These are phyloP conservation scores for Noctua pronuba DNA, from an alignment of 2,888 invertebrate species.

Conservation along the genomic window DNA sequence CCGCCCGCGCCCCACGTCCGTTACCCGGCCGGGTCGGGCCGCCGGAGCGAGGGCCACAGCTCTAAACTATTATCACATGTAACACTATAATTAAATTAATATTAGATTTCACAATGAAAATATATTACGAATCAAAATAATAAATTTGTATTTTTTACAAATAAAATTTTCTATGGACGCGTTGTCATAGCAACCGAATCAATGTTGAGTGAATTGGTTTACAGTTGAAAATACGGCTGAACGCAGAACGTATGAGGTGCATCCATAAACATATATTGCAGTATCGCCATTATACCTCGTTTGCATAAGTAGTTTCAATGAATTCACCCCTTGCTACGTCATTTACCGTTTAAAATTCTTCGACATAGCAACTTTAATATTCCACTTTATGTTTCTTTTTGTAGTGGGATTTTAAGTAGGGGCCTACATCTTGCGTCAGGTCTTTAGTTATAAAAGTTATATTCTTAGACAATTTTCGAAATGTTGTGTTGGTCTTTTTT, in stretches of 20 bases:
- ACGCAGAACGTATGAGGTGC: constrained; percentile 51
- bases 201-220: too few relatives aligned
- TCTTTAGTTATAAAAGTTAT: background rate
- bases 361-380: constrained; percentile 46
- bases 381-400: constrained; percentile 48
- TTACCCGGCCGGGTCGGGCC: too few relatives aligned
- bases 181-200: too few relatives aligned
- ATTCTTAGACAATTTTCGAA: background rate
- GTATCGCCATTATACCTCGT: constrained; percentile 77
- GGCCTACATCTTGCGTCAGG: background rate
- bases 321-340: constrained; percentile 65
- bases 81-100: too few relatives aligned
- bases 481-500: background rate
- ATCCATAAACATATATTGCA: constrained; percentile 65
- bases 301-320: constrained; percentile 79
- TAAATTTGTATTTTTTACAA: too few relatives aligned
- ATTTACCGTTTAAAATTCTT: constrained; percentile 57
- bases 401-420: constrained; percentile 26
- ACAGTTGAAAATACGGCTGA: constrained; percentile 49
- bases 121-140: too few relatives aligned
- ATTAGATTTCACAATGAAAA: too few relatives aligned
- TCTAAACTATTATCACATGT: too few relatives aligned
- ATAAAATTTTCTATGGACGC: too few relatives aligned
- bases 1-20: too few relatives aligned
- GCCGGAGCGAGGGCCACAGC: too few relatives aligned